A percentile compares a stretch with the other conserved stretches of the same genome.
phyloP scores from a whole-genome alignment of 2,888 invertebrate species.

The Chrysolina oricalcia region DNA sequence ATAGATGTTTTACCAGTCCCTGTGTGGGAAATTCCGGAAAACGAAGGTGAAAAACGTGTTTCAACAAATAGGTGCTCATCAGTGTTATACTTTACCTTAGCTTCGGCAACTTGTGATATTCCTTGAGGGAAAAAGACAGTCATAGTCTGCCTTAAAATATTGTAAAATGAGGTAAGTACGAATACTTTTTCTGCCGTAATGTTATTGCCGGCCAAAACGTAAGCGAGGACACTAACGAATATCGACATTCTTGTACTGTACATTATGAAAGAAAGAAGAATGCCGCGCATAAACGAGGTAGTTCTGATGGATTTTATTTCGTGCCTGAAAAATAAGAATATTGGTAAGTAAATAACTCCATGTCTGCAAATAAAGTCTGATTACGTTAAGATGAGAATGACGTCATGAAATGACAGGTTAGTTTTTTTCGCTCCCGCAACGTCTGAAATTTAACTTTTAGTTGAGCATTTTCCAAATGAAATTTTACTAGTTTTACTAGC shows the following conservation, averaged over 20 bases:
- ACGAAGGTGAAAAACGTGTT: no score
- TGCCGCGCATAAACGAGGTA: conserved; percentile 75
- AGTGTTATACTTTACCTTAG: conserved; percentile 25
- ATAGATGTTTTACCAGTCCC: neutral
- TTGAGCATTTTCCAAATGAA: no score
- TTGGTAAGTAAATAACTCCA: no score
- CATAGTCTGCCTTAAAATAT: conserved; percentile 82
- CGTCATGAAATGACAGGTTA: no score
- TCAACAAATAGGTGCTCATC: neutral
- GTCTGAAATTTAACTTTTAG: no score
- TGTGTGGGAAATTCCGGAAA: no score
- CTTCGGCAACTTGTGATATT: conserved; percentile 79
- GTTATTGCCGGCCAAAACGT: conserved; percentile 76
- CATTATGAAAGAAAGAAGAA: conserved; percentile 77
- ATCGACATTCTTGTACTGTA: conserved; percentile 82
- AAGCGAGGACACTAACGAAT: conserved; percentile 80
- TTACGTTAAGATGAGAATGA: no score
- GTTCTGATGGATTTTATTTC: conserved; percentile 71
- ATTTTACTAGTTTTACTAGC: no score
- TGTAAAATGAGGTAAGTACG: conserved; percentile 82
- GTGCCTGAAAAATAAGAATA: conserved; percentile 67
- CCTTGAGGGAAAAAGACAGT: conserved; percentile 83
- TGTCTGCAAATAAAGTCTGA: no score
- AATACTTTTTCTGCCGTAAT: conserved; percentile 84
- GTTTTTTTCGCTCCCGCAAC: no score